Evolutionary conservation across 1,140 invertebrate genomes (phyloP).

Genomic region (Achatina immaculata): DNA sequence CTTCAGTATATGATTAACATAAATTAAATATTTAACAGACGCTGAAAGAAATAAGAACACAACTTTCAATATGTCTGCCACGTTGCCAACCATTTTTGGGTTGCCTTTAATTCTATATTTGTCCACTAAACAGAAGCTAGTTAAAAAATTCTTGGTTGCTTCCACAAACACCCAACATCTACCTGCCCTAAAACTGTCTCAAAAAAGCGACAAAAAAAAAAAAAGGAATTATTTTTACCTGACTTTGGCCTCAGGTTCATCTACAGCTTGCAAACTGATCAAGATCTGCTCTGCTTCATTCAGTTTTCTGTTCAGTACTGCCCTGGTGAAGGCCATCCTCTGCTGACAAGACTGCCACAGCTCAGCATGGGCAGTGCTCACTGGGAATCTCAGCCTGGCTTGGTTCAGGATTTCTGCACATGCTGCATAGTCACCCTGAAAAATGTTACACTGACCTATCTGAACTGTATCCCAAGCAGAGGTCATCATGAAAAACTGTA

Average conservation of each 20-base stretch:
- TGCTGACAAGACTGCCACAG: slow-evolving; percentile 82
- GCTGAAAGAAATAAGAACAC: too few species aligned
- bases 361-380: slow-evolving; percentile 60
- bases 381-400: slow-evolving; percentile 59
- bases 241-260: slow-evolving; percentile 56
- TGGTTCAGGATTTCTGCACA: slow-evolving; percentile 60
- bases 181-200: too few species aligned
- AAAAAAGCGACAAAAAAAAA: background rate
- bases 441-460: background rate
- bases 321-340: slow-evolving; percentile 75
- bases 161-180: too few species aligned
- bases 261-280: slow-evolving; percentile 79
- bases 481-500: too few species aligned
- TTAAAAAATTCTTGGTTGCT: too few species aligned
- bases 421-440: slow-evolving; percentile 54
- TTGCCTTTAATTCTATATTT: too few species aligned
- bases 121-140: too few species aligned
- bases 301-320: slow-evolving; percentile 81
- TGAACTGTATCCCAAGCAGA: background rate
- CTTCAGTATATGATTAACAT: too few species aligned
- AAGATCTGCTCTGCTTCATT: slow-evolving; percentile 82
- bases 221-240: slow-evolving; percentile 44
- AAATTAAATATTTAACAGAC: too few species aligned
- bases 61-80: too few species aligned
- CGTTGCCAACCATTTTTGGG: too few species aligned